Base-by-base conservation (phyloP, 2,113 vertebrate genomes). In the Seriola quinqueradiata region DNA sequence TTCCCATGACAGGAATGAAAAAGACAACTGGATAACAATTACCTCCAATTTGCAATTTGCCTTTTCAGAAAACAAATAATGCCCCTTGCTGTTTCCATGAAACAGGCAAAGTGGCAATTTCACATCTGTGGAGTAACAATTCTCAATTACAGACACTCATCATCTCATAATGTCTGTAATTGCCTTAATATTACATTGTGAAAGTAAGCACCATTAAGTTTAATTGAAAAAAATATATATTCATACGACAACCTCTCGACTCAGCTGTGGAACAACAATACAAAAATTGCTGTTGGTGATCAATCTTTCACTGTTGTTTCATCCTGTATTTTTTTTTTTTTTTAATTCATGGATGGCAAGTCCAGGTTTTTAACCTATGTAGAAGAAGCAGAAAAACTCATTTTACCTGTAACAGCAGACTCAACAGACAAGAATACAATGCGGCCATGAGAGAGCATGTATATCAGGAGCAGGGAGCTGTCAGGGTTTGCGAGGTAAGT, bases 81-180 rank as follows among this genome's bases (percentile, higher is more conserved):
- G 55, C 21, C 74, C 87, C 64, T 70, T 75, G 60, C 86, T 87
- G 86, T 87, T 85, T 80, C 74, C 63, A 77, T 73, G 13, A 89
- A 89, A 92, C 28, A 73, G 76, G 76, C 77, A 92, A 90, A 89
- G 72, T 79, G 76, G 82, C 79, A 80, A 93, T 92, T 93, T 91
- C 72, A 92, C 87, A 90, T 85, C 60, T 85, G 76, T 70, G 55
- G 66, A 72, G 74, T 73, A 87, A 83, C 71, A 40, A 36, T 77
- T 84, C 80, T 87, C 70, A 88, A 65, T 90, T 90, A 86, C 73
- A 90, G 83, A 85, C 66, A 63, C 75, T 88, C 77, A 69, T 90
- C 80, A 82, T 85, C 70, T 61, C 25, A 78, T 88, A 90, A 92
- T 90, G 70, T 64, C 72, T 46, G 77, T 89, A 90, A 92, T 93